Base-by-base conservation (phyloP, 2,113 vertebrate species). In the Carlito syrichta region DNA sequence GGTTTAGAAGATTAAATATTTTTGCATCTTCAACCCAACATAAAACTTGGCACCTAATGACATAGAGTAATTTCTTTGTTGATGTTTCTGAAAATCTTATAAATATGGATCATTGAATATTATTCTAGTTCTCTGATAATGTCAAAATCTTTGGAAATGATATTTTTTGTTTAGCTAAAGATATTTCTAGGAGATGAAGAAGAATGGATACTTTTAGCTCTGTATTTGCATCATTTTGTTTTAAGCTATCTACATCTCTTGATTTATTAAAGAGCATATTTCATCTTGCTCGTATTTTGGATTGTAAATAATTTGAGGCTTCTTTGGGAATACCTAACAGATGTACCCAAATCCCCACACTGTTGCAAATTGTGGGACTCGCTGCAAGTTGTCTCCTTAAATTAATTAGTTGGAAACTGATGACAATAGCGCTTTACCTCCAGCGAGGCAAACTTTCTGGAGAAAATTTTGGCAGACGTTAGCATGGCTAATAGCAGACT, bases 381-480 rank as follows among this genome's bases (percentile, higher is more conserved):
- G 92, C 81, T 81, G n/a, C 38, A 86, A 62, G 73, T 93, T 95
- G 73, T 50, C 68, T 88, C 56, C 43, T 91, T 96, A 90, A 95
- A 63, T 95, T 96, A 93, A 94, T 97, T 96, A 96, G 66, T 68
- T 86, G 50, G 50, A 95, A 91, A 38, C 40, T 93, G 54, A 89
- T 95, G 87, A 43, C 27, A 62, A 73, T 52, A 77, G 74, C 30
- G 74, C 23, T 56, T 81, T 89, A 63, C 54, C 48, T 95, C 58
- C 38, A 96, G 84, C 76, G 84, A 96, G 89, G 62, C 62, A 84
- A 50, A 38, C 48, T 95, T 96, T 89, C 78, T 89, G 48, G 45
- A 95, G 78, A 76, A 79, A 91, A 95, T 68, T 84, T 35, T 93
- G 83, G 91, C 93, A 97, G 73, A 95, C 94, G 74, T 94, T 71